A percentile compares a stretch with the other conserved stretches of the same genome.
Conservation (phyloP, 2,797 vertebrate species). For the Pantherophis vulpinus region DNA sequence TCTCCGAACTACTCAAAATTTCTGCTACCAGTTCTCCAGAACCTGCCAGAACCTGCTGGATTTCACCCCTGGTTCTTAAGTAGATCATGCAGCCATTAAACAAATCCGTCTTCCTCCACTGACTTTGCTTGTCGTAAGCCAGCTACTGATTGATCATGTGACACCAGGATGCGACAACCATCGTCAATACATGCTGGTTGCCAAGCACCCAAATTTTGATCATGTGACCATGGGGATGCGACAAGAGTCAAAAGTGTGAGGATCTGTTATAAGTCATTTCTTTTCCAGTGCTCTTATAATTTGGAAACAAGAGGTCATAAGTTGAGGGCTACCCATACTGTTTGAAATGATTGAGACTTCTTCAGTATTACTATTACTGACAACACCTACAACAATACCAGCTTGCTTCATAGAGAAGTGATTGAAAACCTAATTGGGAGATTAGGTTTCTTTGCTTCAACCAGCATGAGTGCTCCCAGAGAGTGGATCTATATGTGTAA, state of each 20-base stretch:
- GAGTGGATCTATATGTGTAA: not conserved
- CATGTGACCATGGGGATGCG: not conserved
- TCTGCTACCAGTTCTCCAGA: too few species aligned
- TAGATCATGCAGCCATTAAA: not conserved
- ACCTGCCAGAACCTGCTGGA: too few species aligned
- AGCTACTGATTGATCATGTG: not conserved
- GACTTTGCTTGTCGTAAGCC: not conserved
- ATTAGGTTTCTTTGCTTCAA: not conserved
- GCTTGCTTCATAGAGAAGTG: not conserved
- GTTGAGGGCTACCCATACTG: not conserved
- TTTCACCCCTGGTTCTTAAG: not conserved
- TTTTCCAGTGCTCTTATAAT: not conserved
- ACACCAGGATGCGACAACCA: not conserved
- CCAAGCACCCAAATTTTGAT: not conserved
- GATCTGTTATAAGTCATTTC: not conserved
- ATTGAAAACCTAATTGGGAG: not conserved
- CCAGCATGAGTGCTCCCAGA: not conserved
- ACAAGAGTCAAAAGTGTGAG: not conserved
- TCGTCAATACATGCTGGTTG: not conserved
- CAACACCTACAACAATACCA: not conserved
- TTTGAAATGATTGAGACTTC: not conserved
- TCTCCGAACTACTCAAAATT: too few species aligned
- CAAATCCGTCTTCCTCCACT: not conserved
- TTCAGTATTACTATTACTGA: not conserved
- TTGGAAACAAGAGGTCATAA: not conserved